Conservation (phyloP, 2,888 invertebrate genomes). For the Spodoptera picta region DNA sequence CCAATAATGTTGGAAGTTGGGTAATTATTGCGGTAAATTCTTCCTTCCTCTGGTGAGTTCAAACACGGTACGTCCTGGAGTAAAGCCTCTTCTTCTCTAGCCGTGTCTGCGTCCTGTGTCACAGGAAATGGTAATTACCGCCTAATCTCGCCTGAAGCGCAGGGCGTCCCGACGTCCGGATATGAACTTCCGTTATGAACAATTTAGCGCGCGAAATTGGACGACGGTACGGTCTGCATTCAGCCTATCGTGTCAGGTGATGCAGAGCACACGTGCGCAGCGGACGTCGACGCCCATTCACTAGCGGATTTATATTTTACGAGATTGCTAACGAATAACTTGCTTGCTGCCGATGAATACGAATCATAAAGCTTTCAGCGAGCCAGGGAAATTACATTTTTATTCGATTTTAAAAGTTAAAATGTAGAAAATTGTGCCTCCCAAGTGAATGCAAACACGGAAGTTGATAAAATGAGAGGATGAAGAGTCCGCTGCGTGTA, state of each 20-base stretch:
- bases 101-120: conserved; percentile 84
- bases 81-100: conserved; percentile 73
- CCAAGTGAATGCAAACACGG: conserved; percentile 32
- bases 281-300: conserved; percentile 67
- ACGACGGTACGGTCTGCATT: conserved; percentile 84
- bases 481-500: conserved; percentile 4
- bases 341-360: conserved; percentile 72
- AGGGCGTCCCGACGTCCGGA: conserved; percentile 90
- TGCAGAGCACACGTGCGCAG: conserved; percentile 70
- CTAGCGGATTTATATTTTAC: conserved; percentile 59
- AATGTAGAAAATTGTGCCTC: conserved; percentile 43
- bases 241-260: conserved; percentile 74
- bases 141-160: conserved; percentile 88
- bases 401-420: conserved; percentile 71
- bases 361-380: conserved; percentile 74
- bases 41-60: conserved; percentile 69
- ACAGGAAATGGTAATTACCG: conserved; percentile 89
- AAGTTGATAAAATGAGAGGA: conserved; percentile 25
- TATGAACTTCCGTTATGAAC: conserved; percentile 96
- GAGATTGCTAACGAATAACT: conserved; percentile 68
- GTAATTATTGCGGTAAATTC: conserved; percentile 67
- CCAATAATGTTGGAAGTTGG: conserved; percentile 59
- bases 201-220: conserved; percentile 92
- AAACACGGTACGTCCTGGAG: conserved; percentile 66
- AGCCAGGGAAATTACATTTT: conserved; percentile 76